Evolutionary conservation across 2,888 invertebrate species (phyloP), one percentile per base, ranked within the genome.

Genomic region (Orthosia gracilis): DNA sequence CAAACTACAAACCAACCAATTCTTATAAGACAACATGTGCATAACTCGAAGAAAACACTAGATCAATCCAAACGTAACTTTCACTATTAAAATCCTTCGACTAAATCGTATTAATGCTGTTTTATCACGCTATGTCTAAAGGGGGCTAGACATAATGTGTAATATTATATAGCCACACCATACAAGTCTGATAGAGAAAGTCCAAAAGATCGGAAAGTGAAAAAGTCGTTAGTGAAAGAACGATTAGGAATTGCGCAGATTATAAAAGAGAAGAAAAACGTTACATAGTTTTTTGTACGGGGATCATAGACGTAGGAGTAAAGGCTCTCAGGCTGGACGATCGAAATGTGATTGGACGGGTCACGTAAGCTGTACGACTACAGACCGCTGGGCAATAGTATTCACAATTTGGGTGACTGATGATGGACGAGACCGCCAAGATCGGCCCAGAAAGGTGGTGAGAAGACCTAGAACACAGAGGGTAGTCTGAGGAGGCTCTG

Each of bases 61-160:
- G 52, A 66, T 50, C 49, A 64, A 57, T 72, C 40, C 15, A 21
- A 62, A 65, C 23, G 40, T 2, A 77, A 86, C 85, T 86, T 85
- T 85, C 86, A 84, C 85, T 82, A 63, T 86, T 61, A 67, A 77
- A 78, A 84, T 79, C 71, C 74, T 79, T 77, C 66, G 23, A 61
- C 70, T n/a, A 76, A 82, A 71, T 67, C 77, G 23, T 65, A 76
- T 69, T 84, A 73, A 85, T 86, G 67, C 67, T 79, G 31, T 12
- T 45, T 65, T 21, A 82, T 52, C 85, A 85, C 86, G 85, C 85
- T 80, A 86, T 82, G 63, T 65, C 85, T 84, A 86, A 85, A 75
- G 50, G 67, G 68, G 78, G 76, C 80, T 57, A 54, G 47, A 23
- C 49, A 62, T 72, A 59, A 75, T 76, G 45, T 73, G 65, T 75